phyloP scores from a whole-genome alignment of 2,797 vertebrate genomes.

The Silurus lanzhouensis region DNA sequence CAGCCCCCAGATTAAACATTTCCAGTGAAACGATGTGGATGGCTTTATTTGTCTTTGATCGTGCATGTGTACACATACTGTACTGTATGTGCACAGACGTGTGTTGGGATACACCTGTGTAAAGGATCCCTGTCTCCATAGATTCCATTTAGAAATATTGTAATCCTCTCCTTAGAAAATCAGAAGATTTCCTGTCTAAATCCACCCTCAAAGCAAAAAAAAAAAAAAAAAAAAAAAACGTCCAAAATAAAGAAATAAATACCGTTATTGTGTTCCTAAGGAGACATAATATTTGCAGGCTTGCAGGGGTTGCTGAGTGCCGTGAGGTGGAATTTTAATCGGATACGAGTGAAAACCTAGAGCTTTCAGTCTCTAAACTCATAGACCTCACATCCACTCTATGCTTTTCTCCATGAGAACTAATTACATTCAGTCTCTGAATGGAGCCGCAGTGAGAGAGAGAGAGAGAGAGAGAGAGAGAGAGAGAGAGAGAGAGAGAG shows the following conservation, averaged over 20 bases:
- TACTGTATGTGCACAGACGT: background rate
- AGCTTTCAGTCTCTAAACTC: slow-evolving; percentile 62
- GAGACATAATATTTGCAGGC: slow-evolving; percentile 77
- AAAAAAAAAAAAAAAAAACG: slow-evolving; percentile 48
- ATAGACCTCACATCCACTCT: slow-evolving; percentile 55
- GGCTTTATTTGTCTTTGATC: background rate
- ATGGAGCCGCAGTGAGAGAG: background rate
- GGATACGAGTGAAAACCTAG: slow-evolving; percentile 68
- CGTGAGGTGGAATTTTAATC: slow-evolving; percentile 66
- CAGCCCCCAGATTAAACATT: background rate
- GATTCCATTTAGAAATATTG: slow-evolving; percentile 68
- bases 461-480: slow-evolving; percentile 1
- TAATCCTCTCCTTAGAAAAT: slow-evolving; percentile 66
- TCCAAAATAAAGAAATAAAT: slow-evolving; percentile 71
- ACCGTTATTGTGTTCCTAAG: slow-evolving; percentile 75
- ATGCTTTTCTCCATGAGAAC: slow-evolving; percentile 39
- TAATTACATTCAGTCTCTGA: slow-evolving; percentile 43
- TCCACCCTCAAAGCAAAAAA: slow-evolving; percentile 51
- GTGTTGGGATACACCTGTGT: slow-evolving; percentile 4
- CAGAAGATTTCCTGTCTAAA: slow-evolving; percentile 61
- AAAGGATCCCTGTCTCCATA: slow-evolving; percentile 55
- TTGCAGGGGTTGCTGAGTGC: slow-evolving; percentile 66
- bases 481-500: slow-evolving; percentile 8
- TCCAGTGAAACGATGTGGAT: background rate
- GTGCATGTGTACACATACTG: slow-evolving; percentile 5